phyloP scores from a whole-genome alignment of 2,888 invertebrate genomes.

The Glaucopsyche alexis region DNA sequence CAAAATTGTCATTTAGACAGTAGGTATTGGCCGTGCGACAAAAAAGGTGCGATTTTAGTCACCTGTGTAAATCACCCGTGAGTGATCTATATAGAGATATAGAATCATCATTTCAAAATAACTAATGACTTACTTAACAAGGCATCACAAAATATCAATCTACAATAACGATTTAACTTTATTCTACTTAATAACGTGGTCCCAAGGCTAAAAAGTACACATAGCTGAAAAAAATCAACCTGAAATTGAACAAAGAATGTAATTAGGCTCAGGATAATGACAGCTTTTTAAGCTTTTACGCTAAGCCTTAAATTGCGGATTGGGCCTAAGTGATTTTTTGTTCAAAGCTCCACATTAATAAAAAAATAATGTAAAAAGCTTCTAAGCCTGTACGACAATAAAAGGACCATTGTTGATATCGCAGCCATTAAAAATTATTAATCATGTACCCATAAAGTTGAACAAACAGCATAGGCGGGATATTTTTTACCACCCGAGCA shows the following conservation, averaged over 20 bases:
- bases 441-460: conserved; percentile 74
- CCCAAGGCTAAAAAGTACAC: neutral
- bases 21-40: no score
- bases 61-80: no score
- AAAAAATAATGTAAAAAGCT: conserved; percentile 49
- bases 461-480: conserved; percentile 80
- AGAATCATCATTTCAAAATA: no score
- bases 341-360: conserved; percentile 27
- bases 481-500: conserved; percentile 77
- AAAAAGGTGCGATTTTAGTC: no score
- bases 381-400: conserved; percentile 56
- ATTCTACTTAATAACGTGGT: no score
- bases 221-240: neutral
- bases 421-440: conserved; percentile 74
- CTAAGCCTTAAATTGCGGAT: conserved; percentile 13
- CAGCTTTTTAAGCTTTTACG: neutral
- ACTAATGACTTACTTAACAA: no score
- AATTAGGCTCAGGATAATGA: neutral
- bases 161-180: no score
- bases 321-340: neutral
- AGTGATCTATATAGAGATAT: no score
- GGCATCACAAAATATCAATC: no score
- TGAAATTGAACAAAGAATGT: neutral
- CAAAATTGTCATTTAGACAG: no score
- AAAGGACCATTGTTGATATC: conserved; percentile 63